These are phyloP conservation scores for Paraplagusia blochii DNA, from an alignment of 2,113 vertebrate genomes.

Conservation along the genomic window DNA sequence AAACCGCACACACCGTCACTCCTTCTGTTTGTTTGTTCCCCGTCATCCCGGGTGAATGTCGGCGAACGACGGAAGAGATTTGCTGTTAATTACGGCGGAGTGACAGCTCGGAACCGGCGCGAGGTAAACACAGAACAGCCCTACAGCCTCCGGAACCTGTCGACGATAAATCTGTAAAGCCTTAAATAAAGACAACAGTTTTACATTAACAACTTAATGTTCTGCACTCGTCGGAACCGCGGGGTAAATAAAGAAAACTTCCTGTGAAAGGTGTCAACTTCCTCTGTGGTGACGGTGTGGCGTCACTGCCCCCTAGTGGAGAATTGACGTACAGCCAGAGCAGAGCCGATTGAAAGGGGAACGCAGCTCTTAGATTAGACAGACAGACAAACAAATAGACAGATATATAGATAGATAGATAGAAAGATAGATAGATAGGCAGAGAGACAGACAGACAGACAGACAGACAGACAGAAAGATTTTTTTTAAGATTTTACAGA, in stretches of 20 bases:
- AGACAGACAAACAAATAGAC: too few species aligned
- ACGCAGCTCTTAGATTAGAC: too few species aligned
- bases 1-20: conserved; percentile 2
- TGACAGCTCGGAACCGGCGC: conserved; percentile 47
- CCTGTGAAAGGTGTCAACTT: conserved; percentile 30
- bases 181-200: conserved; percentile 66
- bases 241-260: conserved; percentile 19
- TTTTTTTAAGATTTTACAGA: too few species aligned
- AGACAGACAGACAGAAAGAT: too few species aligned
- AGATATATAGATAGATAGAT: too few species aligned
- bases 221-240: conserved; percentile 41
- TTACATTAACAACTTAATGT: conserved; percentile 60
- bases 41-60: conserved; percentile 54
- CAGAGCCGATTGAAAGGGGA: too few species aligned
- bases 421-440: too few species aligned
- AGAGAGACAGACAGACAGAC: too few species aligned
- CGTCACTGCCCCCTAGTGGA: conserved; percentile 68
- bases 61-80: conserved; percentile 40
- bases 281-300: conserved; percentile 27
- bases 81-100: conserved; percentile 58
- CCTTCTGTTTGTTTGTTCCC: conserved; percentile 21
- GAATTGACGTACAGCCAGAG: not conserved
- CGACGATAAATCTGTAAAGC: conserved; percentile 54
- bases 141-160: conserved; percentile 47
- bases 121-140: conserved; percentile 33